Evolutionary conservation across 2,797 vertebrate genomes (phyloP).

Genomic region (Enteromius radiatus): DNA sequence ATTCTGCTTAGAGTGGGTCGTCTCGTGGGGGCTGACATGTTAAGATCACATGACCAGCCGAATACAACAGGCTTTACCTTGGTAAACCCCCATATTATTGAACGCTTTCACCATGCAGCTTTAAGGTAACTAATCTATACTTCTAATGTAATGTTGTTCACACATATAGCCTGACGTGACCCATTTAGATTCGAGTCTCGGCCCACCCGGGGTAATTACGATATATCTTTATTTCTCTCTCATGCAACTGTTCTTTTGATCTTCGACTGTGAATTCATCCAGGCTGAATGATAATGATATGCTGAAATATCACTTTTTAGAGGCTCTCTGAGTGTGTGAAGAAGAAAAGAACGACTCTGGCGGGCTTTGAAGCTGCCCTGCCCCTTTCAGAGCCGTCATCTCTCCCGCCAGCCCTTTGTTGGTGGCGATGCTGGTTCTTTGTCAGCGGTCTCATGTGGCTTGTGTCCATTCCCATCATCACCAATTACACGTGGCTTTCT

Average conservation of each 20-base stretch:
- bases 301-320: constrained; percentile 58
- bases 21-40: background rate
- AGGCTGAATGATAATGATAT: constrained; percentile 56
- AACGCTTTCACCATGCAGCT: background rate
- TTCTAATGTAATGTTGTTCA: constrained; percentile 6
- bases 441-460: constrained; percentile 83
- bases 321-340: constrained; percentile 57
- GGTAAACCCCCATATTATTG: background rate
- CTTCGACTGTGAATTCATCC: constrained; percentile 38
- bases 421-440: constrained; percentile 66
- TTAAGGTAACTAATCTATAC: background rate
- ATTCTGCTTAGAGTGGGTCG: background rate
- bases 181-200: constrained; percentile 20
- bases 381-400: constrained; percentile 55
- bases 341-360: constrained; percentile 56
- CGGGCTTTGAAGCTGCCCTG: constrained; percentile 60
- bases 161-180: constrained; percentile 8
- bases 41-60: constrained; percentile 4
- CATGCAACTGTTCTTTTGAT: constrained; percentile 39
- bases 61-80: background rate
- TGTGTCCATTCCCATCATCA: constrained; percentile 82
- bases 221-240: constrained; percentile 18
- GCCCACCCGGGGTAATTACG: constrained; percentile 17
- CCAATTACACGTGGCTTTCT: constrained; percentile 63
- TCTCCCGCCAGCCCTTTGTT: constrained; percentile 60